Conservation (phyloP, 2,888 invertebrate species). For the Palloptera scutellata region DNA sequence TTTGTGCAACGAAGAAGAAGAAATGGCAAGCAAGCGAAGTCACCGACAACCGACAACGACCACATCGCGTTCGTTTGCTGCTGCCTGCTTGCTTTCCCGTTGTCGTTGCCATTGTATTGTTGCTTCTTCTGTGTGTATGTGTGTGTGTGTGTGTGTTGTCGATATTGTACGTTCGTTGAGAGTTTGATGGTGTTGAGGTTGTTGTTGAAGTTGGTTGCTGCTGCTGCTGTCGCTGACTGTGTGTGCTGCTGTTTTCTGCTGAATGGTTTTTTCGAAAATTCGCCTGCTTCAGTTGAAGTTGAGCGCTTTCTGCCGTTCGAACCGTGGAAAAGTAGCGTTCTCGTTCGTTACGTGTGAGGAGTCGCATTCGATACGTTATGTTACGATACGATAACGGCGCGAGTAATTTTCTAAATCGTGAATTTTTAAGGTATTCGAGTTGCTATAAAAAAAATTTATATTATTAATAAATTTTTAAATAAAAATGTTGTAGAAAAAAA, state of each 20-base stretch:
- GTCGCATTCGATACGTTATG: constrained; percentile 14
- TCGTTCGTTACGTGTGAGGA: constrained; percentile 18
- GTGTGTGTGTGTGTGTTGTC: constrained; percentile 19
- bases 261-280: constrained; percentile 44
- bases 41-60: background rate
- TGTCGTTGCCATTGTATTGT: constrained; percentile 18
- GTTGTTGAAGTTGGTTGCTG: constrained; percentile 25
- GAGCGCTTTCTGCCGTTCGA: constrained; percentile 57
- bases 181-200: constrained; percentile 14
- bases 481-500: background rate
- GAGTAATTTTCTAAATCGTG: constrained; percentile 8
- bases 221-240: constrained; percentile 35
- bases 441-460: background rate
- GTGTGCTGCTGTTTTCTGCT: constrained; percentile 33
- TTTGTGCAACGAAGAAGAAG: background rate
- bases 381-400: constrained; percentile 10
- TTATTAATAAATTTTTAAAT: background rate
- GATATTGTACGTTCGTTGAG: background rate
- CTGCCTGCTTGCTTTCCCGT: constrained; percentile 7
- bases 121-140: constrained; percentile 25
- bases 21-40: constrained; percentile 3
- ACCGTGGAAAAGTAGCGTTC: constrained; percentile 39
- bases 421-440: constrained; percentile 11
- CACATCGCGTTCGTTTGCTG: constrained; percentile 10
- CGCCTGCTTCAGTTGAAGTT: constrained; percentile 54